A percentile compares a stretch with the other conserved stretches of the same genome.
Evolutionary conservation across 2,888 invertebrate genomes (phyloP).

Genomic region (Esperia sulphurella): DNA sequence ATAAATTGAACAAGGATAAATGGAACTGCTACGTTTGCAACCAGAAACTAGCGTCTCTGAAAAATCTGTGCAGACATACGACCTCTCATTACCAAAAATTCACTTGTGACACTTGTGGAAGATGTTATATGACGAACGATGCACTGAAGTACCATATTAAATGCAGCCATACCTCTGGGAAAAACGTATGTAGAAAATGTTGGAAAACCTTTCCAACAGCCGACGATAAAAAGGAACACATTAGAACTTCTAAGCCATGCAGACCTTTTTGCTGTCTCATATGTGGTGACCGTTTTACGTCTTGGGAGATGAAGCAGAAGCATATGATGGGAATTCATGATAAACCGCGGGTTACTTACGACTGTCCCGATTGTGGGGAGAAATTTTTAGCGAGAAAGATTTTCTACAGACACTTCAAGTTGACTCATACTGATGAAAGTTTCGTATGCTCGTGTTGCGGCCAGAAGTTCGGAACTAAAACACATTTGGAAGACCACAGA

Average conservation of each 20-base stretch:
- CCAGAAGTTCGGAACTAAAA: slow-evolving; percentile 43
- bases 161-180: slow-evolving; percentile 43
- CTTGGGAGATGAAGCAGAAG: slow-evolving; percentile 56
- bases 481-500: slow-evolving; percentile 54
- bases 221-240: slow-evolving; percentile 46
- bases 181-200: slow-evolving; percentile 53
- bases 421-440: slow-evolving; percentile 49
- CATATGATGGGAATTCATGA: slow-evolving; percentile 49
- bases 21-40: slow-evolving; percentile 51
- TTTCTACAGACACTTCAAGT: slow-evolving; percentile 54
- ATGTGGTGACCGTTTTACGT: slow-evolving; percentile 58
- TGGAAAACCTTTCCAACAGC: slow-evolving; percentile 48
- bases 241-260: slow-evolving; percentile 43
- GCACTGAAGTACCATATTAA: slow-evolving; percentile 56
- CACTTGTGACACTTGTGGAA: slow-evolving; percentile 62
- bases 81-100: slow-evolving; percentile 53
- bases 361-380: slow-evolving; percentile 51
- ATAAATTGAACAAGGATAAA: slow-evolving; percentile 46
- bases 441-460: slow-evolving; percentile 52
- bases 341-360: slow-evolving; percentile 34
- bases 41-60: slow-evolving; percentile 46
- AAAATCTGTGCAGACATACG: slow-evolving; percentile 55
- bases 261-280: slow-evolving; percentile 50
- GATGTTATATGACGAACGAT: slow-evolving; percentile 49
- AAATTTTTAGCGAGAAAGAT: slow-evolving; percentile 40